Evolutionary conservation across 2,113 vertebrate genomes (phyloP), one percentile per base, ranked within the genome.

Genomic region (Platichthys stellatus): DNA sequence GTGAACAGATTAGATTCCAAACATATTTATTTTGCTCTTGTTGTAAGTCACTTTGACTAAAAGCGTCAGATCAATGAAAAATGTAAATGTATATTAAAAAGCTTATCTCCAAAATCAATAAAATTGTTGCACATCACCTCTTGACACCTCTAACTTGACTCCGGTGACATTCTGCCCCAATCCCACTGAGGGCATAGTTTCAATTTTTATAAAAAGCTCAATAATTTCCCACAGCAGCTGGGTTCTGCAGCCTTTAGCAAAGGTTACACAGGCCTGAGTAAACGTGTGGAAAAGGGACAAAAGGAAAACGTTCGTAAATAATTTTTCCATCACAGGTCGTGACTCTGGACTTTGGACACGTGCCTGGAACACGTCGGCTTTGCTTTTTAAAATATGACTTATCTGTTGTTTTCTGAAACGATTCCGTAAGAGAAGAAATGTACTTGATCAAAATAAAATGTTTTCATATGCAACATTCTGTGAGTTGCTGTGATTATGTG

Each of bases 221-320:
- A 5, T 74, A 40, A 75, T 71, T 69, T 54, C 23, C n/a, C 0
- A 13, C 0, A 43, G 69, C 79, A 89, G 78, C 76, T 86, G 77
- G 13, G 72, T 15, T 10, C 76, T 71, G 67, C 2, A 13, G 24
- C 58, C 75, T 80, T 63, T n/a, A 56, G 7, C n/a, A 82, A 85
- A 82, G 80, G 86, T 84, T 66, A 68, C n/a, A 20, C 57, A 54
- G 11, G 61, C 15, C 61, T 2, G 20, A n/a, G 21, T 53, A 26
- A 68, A 74, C 61, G 68, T 28, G 61, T 43, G 62, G 24, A 64
- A 63, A 31, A 69, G 63, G 18, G 49, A 51, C 7, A 28, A 54
- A 49, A 65, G 43, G 1, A 63, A 43, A 12, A 28, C 24, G 26
- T 15, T 17, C 6, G 11, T 45, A 40, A 15, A 59, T 40, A 20